A percentile compares a stretch with the other conserved stretches of the same genome.
These are phyloP conservation scores for Calliphora vomitoria DNA, from an alignment of 2,888 invertebrate genomes.

Conservation along the genomic window DNA sequence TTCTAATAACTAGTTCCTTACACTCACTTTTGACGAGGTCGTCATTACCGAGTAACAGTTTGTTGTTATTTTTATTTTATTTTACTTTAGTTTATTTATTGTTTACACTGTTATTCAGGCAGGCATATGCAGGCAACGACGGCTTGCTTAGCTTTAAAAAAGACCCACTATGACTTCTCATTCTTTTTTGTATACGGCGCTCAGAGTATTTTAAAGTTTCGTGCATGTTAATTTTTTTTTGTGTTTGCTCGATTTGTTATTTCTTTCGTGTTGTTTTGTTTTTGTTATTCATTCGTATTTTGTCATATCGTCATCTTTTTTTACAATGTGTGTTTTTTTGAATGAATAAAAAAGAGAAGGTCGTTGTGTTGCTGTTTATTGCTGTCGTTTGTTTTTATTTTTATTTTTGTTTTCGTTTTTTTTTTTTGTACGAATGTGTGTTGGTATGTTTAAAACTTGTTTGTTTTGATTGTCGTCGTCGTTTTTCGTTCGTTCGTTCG, in stretches of 20 bases:
- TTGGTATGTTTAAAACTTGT: constrained; percentile 67
- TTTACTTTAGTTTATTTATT: constrained; percentile 17
- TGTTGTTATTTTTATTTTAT: constrained; percentile 17
- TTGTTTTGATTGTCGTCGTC: constrained; percentile 48
- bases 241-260: no score
- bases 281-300: constrained; percentile 43
- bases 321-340: constrained; percentile 45
- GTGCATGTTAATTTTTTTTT: not conserved
- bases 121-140: constrained; percentile 22
- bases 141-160: constrained; percentile 23
- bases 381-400: constrained; percentile 51
- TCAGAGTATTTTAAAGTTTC: constrained; percentile 59
- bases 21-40: constrained; percentile 64
- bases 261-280: constrained; percentile 23
- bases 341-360: constrained; percentile 73
- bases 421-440: constrained; percentile 49
- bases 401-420: constrained; percentile 29
- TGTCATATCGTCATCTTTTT: constrained; percentile 58
- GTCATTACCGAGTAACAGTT: constrained; percentile 31
- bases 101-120: constrained; percentile 14
- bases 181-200: constrained; percentile 73
- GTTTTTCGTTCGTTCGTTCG: constrained; percentile 12
- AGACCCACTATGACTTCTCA: constrained; percentile 65
- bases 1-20: constrained; percentile 60
- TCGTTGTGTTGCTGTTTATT: constrained; percentile 66